These are phyloP conservation scores for Rhopilema esculentum DNA, from an alignment of 30 jellyfish, hydroid and myxozoan genomes.

Conservation along the genomic window DNA sequence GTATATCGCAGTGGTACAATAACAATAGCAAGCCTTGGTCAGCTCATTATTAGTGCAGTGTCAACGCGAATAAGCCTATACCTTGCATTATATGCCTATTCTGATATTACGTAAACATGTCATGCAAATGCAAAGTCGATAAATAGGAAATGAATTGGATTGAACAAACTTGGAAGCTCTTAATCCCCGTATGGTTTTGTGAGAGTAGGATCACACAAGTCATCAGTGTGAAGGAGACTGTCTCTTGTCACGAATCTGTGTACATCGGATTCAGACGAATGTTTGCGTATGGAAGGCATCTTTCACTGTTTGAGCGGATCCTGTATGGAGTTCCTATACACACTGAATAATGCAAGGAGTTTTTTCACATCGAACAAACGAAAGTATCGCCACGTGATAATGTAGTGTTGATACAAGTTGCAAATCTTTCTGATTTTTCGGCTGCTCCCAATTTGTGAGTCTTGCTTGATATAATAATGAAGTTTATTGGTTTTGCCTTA, in stretches of 20 bases:
- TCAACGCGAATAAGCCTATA: not conserved
- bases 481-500: no score
- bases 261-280: not conserved
- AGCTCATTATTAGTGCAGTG: not conserved
- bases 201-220: not conserved
- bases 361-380: no score
- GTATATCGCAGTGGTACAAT: not conserved
- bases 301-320: no score
- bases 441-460: no score
- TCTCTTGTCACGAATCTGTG: not conserved
- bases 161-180: conserved; percentile 20
- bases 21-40: not conserved
- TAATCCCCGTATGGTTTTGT: conserved; percentile 67
- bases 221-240: conserved; percentile 18
- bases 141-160: conserved; percentile 53
- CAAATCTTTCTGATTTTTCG: no score
- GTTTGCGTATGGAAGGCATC: no score
- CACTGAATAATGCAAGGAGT: no score
- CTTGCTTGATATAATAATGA: no score
- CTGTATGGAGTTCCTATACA: no score
- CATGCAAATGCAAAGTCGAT: conserved; percentile 38
- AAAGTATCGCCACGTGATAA: no score
- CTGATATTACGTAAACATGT: conserved; percentile 9
- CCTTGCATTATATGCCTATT: conserved; percentile 15
- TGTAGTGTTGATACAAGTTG: no score